These are phyloP conservation scores for Cataglyphis albicans DNA, from an alignment of 2,888 invertebrate genomes.

Conservation along the genomic window DNA sequence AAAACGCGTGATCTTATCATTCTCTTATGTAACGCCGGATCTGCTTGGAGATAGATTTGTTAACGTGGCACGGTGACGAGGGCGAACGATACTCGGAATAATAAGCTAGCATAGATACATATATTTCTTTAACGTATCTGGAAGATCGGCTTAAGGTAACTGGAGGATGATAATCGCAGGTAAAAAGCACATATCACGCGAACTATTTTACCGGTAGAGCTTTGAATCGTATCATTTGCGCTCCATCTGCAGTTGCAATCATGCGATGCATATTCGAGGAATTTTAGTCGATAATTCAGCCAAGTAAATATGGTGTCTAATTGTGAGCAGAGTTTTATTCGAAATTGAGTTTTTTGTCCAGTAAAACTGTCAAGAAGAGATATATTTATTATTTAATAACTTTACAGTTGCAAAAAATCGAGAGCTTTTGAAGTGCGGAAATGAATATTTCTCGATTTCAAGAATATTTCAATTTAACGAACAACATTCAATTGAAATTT, in stretches of 20 bases:
- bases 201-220: constrained; percentile 64
- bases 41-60: constrained; percentile 13
- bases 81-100: neutral
- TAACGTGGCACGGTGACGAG: constrained; percentile 30
- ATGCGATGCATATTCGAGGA: neutral
- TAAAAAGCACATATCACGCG: neutral
- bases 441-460: neutral
- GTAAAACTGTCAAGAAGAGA: neutral
- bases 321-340: neutral
- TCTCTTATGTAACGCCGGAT: constrained; percentile 54
- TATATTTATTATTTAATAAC: neutral
- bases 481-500: neutral
- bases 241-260: constrained; percentile 29
- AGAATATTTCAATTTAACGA: neutral
- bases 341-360: neutral
- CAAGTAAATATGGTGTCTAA: neutral
- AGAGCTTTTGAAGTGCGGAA: neutral
- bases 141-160: constrained; percentile 44
- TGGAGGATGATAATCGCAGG: neutral
- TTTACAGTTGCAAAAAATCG: neutral
- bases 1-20: constrained; percentile 66
- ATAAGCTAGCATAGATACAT: neutral
- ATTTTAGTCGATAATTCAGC: constrained; percentile 11
- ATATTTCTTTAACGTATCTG: neutral
- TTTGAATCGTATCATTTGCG: constrained; percentile 51